Base-by-base conservation (phyloP, 2,797 vertebrate species). In the Odontamblyopus lacepedii region DNA sequence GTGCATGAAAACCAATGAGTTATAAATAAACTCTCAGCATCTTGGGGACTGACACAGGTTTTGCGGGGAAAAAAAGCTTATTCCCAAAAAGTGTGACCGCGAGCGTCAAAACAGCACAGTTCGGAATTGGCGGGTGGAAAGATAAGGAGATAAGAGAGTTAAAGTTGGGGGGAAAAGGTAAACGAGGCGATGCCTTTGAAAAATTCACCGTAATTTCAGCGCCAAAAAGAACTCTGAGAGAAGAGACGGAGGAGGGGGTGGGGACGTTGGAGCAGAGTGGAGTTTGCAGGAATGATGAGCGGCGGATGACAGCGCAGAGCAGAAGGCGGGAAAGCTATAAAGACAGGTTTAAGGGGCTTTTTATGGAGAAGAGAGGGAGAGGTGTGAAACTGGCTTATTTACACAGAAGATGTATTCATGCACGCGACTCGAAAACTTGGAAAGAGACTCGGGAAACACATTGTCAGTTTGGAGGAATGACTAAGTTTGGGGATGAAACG, bases 121-220 rank as follows among this genome's bases (percentile, higher is more conserved):
- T 88, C 87, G 79, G 86, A 76, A 87, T 73, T 29, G 30, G 56
- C 72, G 61, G 11, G 74, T 76, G 75, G 71, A 71, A 23, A 76
- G 80, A 88, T 84, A 86, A 88, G 35, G 35, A 38, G 35, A 38
- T 38, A 63, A 80, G 82, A 70, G 83, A 74, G 71, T 73, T 53
- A 74, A 81, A 78, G 73, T 81, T 78, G 32, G 78, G 35, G 73
- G 48, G 15, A 50, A 80, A 77, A 86, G 76, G 78, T 83, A 77
- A 75, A 70, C 35, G 76, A 68, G 64, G 70, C 38, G 61, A 64
- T 67, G 66, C 90, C 91, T 93, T 93, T 93, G 89, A 93, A 94
- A 92, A 88, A 85, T 83, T 82, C 87, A 88, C 91, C 89, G 91
- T 92, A 86, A 90, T 91, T 92, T 89, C 87, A 90, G 92, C 89